Evolutionary conservation across 1,140 invertebrate genomes (phyloP).

Genomic region (Sitodiplosis mosellana): DNA sequence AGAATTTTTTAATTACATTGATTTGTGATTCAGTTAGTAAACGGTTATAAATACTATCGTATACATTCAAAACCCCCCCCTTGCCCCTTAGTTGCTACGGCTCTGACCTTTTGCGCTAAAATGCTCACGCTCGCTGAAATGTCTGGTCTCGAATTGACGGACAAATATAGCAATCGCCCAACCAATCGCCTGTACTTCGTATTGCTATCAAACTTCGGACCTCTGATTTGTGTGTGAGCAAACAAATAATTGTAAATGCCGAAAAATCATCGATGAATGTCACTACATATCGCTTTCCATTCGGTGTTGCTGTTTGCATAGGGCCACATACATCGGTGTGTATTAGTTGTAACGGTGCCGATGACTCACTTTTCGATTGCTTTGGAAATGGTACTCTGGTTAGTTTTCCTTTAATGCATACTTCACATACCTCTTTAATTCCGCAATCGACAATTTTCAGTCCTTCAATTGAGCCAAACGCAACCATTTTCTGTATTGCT

Average conservation of each 20-base stretch:
- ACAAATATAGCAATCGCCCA: too few species aligned
- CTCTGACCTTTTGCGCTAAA: too few species aligned
- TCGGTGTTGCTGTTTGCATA: conserved; percentile 20
- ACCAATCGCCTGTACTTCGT: too few species aligned
- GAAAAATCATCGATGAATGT: conserved; percentile 26
- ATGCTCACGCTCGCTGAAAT: too few species aligned
- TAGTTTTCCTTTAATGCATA: conserved; percentile 22
- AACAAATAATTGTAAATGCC: conserved; percentile 19
- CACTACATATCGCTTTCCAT: conserved; percentile 18
- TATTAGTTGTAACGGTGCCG: conserved; percentile 21
- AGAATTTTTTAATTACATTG: too few species aligned
- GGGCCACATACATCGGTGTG: conserved; percentile 27
- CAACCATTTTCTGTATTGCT: conserved; percentile 17
- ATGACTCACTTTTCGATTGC: conserved; percentile 9
- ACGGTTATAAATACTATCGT: too few species aligned
- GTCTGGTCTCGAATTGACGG: too few species aligned
- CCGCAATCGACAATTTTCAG: conserved; percentile 10
- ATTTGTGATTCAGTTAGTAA: too few species aligned
- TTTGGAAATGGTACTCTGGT: conserved; percentile 14
- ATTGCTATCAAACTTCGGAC: too few species aligned
- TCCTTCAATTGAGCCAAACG: conserved; percentile 7
- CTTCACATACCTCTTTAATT: conserved; percentile 9
- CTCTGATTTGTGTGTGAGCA: conserved; percentile 24
- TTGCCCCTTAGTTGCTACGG: too few species aligned
- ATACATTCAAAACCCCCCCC: too few species aligned